Evolutionary conservation across 1,140 invertebrate species (phyloP).

Genomic region (Oedothorax gibbosus): DNA sequence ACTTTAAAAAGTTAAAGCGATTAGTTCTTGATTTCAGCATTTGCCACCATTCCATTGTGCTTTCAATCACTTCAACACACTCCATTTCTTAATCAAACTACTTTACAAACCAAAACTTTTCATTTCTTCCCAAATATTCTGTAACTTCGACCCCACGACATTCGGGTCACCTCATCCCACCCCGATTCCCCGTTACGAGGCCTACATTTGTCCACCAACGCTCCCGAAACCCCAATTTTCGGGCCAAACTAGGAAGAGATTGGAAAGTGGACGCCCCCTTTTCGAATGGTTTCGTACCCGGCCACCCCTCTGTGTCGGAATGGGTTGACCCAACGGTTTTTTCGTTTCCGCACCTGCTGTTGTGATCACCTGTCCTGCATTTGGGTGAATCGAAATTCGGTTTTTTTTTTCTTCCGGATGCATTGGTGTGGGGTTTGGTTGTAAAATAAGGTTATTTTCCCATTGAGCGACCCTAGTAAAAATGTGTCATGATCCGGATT

Average conservation of each 20-base stretch:
- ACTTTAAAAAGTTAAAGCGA: too few relatives aligned
- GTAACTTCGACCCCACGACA: not conserved
- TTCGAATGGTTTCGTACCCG: too few relatives aligned
- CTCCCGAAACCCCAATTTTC: conserved; percentile 23
- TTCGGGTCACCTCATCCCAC: conserved; percentile 6
- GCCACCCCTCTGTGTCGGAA: not conserved
- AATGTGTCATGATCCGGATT: too few relatives aligned
- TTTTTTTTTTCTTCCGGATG: too few relatives aligned
- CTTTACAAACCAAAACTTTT: not conserved
- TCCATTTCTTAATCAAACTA: not conserved
- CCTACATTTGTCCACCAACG: not conserved
- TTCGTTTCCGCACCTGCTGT: not conserved
- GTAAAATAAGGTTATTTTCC: too few relatives aligned
- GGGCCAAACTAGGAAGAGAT: not conserved
- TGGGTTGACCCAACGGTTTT: not conserved
- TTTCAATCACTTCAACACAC: not conserved
- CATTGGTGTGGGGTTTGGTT: too few relatives aligned
- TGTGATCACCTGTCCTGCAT: not conserved
- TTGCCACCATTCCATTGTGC: not conserved
- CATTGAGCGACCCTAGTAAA: too few relatives aligned
- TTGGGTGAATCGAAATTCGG: not conserved
- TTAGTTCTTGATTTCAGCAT: not conserved
- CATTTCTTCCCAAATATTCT: too few relatives aligned
- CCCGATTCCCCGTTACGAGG: conserved; percentile 6
- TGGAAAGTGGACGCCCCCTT: not conserved